Conservation (phyloP, 2,113 vertebrate species). For the Syrrhaptes paradoxus region DNA sequence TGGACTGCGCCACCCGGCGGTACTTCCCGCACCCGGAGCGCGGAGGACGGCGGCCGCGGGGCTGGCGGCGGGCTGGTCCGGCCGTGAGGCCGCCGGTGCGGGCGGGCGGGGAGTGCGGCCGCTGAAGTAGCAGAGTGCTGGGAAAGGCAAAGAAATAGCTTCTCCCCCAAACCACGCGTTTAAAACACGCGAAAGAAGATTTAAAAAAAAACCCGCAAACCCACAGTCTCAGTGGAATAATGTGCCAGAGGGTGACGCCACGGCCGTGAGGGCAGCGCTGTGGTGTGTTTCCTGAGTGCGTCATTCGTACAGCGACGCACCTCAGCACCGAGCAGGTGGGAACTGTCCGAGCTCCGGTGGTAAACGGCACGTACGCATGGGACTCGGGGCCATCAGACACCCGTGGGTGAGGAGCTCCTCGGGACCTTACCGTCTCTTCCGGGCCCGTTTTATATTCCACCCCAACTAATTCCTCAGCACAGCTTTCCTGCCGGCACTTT, state of each 20-base stretch:
- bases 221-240: too few relatives aligned
- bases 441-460: too few relatives aligned
- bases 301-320: accelerated
- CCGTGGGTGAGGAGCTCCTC: too few relatives aligned
- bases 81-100: accelerated
- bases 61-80: not conserved
- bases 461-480: too few relatives aligned
- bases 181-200: not conserved
- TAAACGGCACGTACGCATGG: accelerated
- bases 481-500: not conserved
- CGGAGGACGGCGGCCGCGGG: not conserved
- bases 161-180: accelerated
- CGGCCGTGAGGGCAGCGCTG: not conserved
- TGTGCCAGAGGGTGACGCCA: accelerated
- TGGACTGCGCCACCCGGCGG: not conserved
- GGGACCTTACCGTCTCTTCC: not conserved
- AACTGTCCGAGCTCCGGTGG: accelerated
- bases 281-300: not conserved
- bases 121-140: accelerated
- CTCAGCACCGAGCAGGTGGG: accelerated
- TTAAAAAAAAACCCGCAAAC: not conserved
- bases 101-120: accelerated
- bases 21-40: too few relatives aligned
- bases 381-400: accelerated
- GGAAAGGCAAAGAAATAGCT: accelerated